Base-by-base conservation (phyloP, 2,797 vertebrate genomes). In the Semotilus atromaculatus region DNA sequence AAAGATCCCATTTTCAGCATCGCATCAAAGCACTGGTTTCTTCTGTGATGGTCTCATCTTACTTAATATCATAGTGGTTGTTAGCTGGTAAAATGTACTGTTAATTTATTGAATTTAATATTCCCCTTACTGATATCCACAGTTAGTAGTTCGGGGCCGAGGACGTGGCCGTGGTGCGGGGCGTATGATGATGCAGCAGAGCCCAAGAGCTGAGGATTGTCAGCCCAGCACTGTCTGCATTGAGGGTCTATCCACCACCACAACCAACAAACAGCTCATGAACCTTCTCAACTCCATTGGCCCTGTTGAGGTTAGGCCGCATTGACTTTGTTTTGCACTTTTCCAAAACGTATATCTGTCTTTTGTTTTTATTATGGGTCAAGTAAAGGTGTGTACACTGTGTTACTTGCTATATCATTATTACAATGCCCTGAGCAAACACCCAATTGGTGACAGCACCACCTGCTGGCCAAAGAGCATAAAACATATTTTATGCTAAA, bases 261-360 rank as follows among this genome's bases (percentile, higher is more conserved):
- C 98, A 80, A 98, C 97, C 0, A 97, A 98, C 38, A 88, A 92
- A 85, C 98, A 99, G 89, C 96, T 99, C 91, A 95, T 95, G 94
- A 98, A 96, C 93, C 96, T 99, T 86, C 97, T 99, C 89, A 95
- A 95, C 93, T 99, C 98, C 38, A 97, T 99, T 80, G 98, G 98
- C 68, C 98, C 98, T 91, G 97, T 99, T 82, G 97, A 98, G 97
- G 98, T 99, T 92, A 82, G 93, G 91, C 84, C 70, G 53, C 86
- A 60, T 82, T 36, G 48, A 36, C 21, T 73, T 29, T 10, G 4
- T 58, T 81, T 23, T 18, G 34, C 43, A 40, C 45, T 19, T n/a
- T 23, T 72, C 8, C 23, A 45, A 40, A 60, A 31, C 2, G 1
- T 11, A 45, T 60, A 21, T 38, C 16, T 7, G 26, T 53, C 26